A percentile compares a stretch with the other conserved stretches of the same genome.
Conservation (phyloP, 2,113 vertebrate genomes). For the Gambusia holbrooki region DNA sequence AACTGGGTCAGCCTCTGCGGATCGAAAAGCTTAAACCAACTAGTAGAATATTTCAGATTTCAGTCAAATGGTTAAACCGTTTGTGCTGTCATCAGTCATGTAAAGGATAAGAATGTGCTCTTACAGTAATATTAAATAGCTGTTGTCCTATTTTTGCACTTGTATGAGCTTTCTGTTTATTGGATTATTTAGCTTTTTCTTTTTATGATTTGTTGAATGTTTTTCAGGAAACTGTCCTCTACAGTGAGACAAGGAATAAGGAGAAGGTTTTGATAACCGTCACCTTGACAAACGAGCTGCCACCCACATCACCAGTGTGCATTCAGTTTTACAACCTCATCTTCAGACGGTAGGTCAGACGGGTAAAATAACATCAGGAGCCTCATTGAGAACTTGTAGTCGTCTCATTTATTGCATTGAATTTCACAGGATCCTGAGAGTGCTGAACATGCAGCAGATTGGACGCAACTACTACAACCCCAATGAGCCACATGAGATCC, state of each 20-base stretch:
- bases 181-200: no score
- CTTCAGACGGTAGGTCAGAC: conserved; percentile 85
- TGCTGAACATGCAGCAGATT: conserved; percentile 94
- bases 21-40: no score
- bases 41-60: no score
- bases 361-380: neutral
- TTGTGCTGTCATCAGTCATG: no score
- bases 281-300: conserved; percentile 90
- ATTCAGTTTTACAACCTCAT: conserved; percentile 96
- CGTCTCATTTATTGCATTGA: neutral
- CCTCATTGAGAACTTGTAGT: neutral
- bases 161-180: neutral
- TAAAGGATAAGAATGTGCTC: no score
- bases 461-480: conserved; percentile 95
- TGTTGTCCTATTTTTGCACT: neutral
- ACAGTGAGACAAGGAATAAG: conserved; percentile 84
- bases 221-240: conserved; percentile 86
- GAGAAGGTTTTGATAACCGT: conserved; percentile 89
- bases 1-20: no score
- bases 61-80: no score
- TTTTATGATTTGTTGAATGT: conserved; percentile 5
- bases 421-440: conserved; percentile 86
- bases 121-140: neutral
- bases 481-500: conserved; percentile 85
- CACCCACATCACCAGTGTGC: conserved; percentile 90